These are phyloP conservation scores for Pachliopta kotzebuea DNA, from an alignment of 2,888 invertebrate species.

Conservation along the genomic window DNA sequence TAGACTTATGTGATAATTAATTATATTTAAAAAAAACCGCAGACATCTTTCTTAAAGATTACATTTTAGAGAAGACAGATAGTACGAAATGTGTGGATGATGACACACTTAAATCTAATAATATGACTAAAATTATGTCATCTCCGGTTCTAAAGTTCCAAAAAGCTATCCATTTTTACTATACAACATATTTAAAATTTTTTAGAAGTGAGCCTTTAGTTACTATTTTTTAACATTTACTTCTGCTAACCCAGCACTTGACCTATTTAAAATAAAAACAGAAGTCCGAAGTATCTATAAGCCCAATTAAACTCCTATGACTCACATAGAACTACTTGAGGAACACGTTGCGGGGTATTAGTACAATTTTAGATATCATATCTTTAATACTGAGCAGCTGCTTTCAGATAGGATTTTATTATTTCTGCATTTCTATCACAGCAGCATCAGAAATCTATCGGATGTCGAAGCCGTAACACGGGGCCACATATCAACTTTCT, in stretches of 20 bases:
- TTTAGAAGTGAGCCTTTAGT: no score
- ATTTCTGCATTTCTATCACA: constrained; percentile 21
- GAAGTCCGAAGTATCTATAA: constrained; percentile 36
- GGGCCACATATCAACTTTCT: constrained; percentile 39
- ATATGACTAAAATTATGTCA: no score
- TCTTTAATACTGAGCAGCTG: constrained; percentile 24
- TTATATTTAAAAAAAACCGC: background rate
- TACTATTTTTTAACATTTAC: background rate
- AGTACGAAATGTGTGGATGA: background rate
- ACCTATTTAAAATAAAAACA: constrained; percentile 38
- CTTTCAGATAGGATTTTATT: constrained; percentile 8
- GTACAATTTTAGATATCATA: constrained; percentile 24
- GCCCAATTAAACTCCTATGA: constrained; percentile 43
- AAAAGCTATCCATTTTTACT: no score
- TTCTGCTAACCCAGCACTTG: constrained; percentile 39
- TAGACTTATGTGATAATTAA: constrained; percentile 6
- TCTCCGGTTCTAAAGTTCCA: no score
- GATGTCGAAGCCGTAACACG: constrained; percentile 28
- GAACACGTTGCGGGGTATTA: constrained; percentile 28
- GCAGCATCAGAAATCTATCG: constrained; percentile 24
- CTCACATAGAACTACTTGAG: constrained; percentile 30
- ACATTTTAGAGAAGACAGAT: background rate
- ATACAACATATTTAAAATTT: no score
- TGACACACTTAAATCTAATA: background rate
- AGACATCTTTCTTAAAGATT: background rate